phyloP scores from a whole-genome alignment of 2,113 vertebrate species.

The Empidonax traillii region DNA sequence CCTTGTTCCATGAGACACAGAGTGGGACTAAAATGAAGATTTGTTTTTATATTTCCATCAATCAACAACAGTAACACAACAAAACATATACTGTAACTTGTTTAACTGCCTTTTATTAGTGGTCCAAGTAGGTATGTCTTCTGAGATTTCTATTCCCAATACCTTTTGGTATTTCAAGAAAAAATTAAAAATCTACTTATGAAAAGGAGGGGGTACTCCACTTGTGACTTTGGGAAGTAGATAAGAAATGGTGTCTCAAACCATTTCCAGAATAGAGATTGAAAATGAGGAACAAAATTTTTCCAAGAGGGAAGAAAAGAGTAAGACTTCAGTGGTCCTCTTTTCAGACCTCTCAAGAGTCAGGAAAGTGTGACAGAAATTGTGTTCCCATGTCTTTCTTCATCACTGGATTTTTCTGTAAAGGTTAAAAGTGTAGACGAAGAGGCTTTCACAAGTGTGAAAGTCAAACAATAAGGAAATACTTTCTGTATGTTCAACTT shows the following conservation, averaged over 20 bases:
- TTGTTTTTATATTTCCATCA: background rate
- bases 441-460: background rate
- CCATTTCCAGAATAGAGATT: background rate
- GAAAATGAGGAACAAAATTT: background rate
- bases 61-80: background rate
- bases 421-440: background rate
- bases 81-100: background rate
- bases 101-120: background rate
- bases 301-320: background rate
- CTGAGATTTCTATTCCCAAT: background rate
- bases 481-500: background rate
- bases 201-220: background rate
- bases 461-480: background rate
- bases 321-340: background rate
- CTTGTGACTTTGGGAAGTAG: background rate
- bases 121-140: background rate
- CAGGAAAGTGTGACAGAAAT: background rate
- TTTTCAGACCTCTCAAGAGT: background rate
- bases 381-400: background rate
- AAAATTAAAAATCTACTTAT: background rate
- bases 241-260: background rate
- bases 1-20: background rate
- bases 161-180: background rate
- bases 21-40: background rate
- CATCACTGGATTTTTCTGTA: background rate